Evolutionary conservation across 2,113 vertebrate species (phyloP).

Genomic region (Microcebus tavaratra): DNA sequence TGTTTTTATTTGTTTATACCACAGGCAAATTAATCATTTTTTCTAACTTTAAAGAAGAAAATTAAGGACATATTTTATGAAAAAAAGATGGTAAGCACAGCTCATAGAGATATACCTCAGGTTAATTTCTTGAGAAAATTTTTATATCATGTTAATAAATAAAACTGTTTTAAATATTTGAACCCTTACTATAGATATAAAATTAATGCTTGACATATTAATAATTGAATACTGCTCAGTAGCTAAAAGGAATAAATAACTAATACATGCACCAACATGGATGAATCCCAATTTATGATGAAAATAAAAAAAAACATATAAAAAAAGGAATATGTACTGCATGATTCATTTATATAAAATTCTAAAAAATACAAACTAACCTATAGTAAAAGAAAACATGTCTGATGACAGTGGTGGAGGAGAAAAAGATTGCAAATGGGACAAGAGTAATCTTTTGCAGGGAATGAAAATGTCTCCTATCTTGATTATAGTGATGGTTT

Average conservation of each 20-base stretch:
- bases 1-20: neutral
- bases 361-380: neutral
- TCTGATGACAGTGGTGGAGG: neutral
- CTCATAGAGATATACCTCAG: neutral
- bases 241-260: neutral
- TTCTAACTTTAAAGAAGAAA: neutral
- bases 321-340: neutral
- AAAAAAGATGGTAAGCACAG: neutral
- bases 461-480: neutral
- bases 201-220: conserved; percentile 8
- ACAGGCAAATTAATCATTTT: neutral
- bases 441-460: neutral
- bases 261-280: neutral
- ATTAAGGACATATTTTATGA: neutral
- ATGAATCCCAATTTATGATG: neutral
- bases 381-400: neutral
- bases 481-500: neutral
- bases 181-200: neutral
- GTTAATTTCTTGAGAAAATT: neutral
- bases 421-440: neutral
- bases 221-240: neutral
- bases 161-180: neutral
- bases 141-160: neutral
- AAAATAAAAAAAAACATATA: neutral
- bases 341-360: neutral